Base-by-base conservation (phyloP, 2,113 vertebrate genomes). In the Ptychochromis oligacanthus region DNA sequence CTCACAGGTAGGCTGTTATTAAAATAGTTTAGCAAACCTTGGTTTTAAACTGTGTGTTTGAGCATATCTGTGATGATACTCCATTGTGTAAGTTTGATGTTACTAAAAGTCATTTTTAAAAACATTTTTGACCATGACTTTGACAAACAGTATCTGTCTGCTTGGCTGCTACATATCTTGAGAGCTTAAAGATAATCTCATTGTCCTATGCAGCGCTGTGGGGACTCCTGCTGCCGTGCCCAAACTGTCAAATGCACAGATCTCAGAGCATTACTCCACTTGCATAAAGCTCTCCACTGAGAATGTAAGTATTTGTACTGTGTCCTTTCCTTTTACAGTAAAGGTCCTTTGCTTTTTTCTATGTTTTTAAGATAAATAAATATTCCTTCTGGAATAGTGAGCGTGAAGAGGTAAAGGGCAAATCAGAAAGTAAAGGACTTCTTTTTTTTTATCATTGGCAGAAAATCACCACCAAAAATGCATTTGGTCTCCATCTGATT, bases 381-480 rank as follows among this genome's bases (percentile, higher is more conserved):
- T 31, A 31, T 49, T 17, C 15, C 46, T 49, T 49, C 14, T 17
- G 46, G 15, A 49, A 18, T 49, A 17, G 1, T 17, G 14, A 62
- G 17, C 5, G 12, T 59, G 26, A 36, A 4, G 0, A 52, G 7
- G 7, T 57, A 9, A 22, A 64, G 22, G 14, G 0, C 14, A 24
- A 34, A 74, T 43, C 7, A 56, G 75, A 67, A 0, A 74, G 1
- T 80, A 34, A 79, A 52, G 52, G 17, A 6, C 56, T 36, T 56
- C 2, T 55, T n/a, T 72, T n/a, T 72, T 11, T 52, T 31, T 12
- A 9, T 31, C 81, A 54, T 77, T 43, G 11, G 7, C 85, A 99
- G 98, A 99, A 98, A 99, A 99, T 99, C 82, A 99, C 97, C 75
- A 97, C 96, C 0, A 99, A 98, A 93, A 99, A 99, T 64, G 98